Conservation (phyloP, 2,113 vertebrate genomes). For the Cichladusa arquata region DNA sequence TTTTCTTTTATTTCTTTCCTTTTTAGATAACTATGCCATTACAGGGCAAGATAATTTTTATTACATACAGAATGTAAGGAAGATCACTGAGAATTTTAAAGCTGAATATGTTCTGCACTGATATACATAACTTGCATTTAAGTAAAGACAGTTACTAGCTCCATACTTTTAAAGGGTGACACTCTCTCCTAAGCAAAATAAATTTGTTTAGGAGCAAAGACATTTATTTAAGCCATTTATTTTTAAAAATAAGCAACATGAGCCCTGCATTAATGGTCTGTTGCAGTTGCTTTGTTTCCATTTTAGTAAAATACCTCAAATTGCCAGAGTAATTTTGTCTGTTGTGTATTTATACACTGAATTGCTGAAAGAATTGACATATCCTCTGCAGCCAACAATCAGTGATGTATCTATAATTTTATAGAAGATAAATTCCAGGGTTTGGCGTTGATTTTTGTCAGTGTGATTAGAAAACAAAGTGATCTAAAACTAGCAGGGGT, state of each 20-base stretch:
- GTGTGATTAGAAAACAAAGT: background rate
- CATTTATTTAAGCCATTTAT: constrained; percentile 59
- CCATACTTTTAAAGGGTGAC: constrained; percentile 41
- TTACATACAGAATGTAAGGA: constrained; percentile 16
- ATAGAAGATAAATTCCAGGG: constrained; percentile 5
- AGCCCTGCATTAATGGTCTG: constrained; percentile 38
- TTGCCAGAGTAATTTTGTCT: constrained; percentile 53
- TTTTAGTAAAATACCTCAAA: constrained; percentile 58
- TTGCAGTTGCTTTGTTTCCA: constrained; percentile 63
- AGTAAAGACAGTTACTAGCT: constrained; percentile 58
- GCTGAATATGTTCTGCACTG: constrained; percentile 36
- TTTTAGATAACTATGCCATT: constrained; percentile 31
- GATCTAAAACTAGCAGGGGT: background rate
- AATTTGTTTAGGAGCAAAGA: constrained; percentile 49
- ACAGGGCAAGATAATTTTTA: constrained; percentile 49
- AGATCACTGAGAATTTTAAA: constrained; percentile 49
- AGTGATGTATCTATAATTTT: background rate
- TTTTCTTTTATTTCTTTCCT: background rate
- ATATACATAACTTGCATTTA: constrained; percentile 65
- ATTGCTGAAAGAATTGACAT: constrained; percentile 20
- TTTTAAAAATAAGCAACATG: constrained; percentile 65
- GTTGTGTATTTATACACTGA: constrained; percentile 41
- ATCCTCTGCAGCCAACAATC: background rate
- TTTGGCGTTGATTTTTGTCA: background rate
- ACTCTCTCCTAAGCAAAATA: constrained; percentile 55